Evolutionary conservation across 2,113 vertebrate species (phyloP), one percentile per base, ranked within the genome.

Genomic region (Chionomys nivalis): DNA sequence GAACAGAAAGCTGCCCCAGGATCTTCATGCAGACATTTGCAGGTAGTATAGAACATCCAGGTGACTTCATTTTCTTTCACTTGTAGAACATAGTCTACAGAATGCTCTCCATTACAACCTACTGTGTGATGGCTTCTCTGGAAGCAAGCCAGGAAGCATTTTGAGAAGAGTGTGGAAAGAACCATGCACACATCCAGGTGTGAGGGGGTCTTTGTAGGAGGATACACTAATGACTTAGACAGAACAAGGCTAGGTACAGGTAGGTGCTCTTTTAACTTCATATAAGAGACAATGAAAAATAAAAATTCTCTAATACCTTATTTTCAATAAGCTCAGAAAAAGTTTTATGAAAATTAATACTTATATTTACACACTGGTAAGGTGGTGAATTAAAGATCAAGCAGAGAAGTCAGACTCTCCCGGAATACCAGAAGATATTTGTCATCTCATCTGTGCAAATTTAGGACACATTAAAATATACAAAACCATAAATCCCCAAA

Each of bases 21-120:
- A 7, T 7, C 2, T 4, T 14, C 14, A 3, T 8, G 11, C 0
- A 14, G 21, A 1, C 44, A n/a, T 12, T 5, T 0, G 0, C 0
- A 3, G 3, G 13, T 9, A 8, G n/a, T 1, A 4, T 0, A 39
- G 44, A 78, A 36, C 39, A 23, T 23, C 11, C 13, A 17, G 12
- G 1, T 12, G 5, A 21, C 3, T 9, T 5, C n/a, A n/a, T 26
- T 2, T 1, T 8, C 6, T 7, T 23, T 44, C 5, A 12, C 5
- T 1, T 26, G 2, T 16, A 0, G 55, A 8, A 24, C 8, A 47
- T 10, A 55, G 4, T 11, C 24, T 7, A 1, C 6, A 36, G 1
- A 0, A 7, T 28, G 16, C 0, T 42, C 12, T 28, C 12, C 7
- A 13, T 1, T n/a, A 33, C 26, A 28, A 44, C 16, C 44, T 16